Percentiles rank a stretch among this genome's conserved stretches.
Conservation (phyloP, 2,113 vertebrate species). For the Pachypanchax playfairii region DNA sequence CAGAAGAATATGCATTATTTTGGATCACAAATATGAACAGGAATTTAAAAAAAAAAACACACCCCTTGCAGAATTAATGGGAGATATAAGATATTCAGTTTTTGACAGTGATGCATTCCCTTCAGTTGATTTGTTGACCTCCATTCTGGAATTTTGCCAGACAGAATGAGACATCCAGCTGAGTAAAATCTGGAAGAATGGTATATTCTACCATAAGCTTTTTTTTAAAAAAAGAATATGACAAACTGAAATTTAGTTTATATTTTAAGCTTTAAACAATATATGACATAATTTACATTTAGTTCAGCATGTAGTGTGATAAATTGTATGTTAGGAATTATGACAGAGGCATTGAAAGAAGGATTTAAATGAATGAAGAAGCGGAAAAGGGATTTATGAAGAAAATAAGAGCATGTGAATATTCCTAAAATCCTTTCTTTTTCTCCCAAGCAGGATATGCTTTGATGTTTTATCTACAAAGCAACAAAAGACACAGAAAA, state of each 20-base stretch:
- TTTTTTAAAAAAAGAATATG: neutral
- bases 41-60: neutral
- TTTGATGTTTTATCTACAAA: conserved; percentile 79
- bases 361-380: conserved; percentile 55
- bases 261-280: neutral
- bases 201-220: neutral
- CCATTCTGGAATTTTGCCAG: neutral
- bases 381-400: conserved; percentile 55
- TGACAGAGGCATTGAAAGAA: conserved; percentile 26
- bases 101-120: neutral
- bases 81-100: neutral
- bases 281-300: conserved; percentile 37
- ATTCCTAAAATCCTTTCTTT: conserved; percentile 71
- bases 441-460: conserved; percentile 65
- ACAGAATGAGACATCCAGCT: neutral
- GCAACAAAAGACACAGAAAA: conserved; percentile 64
- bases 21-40: neutral
- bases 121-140: neutral
- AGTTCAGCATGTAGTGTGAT: conserved; percentile 21
- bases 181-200: neutral
- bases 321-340: conserved; percentile 26
- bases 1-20: no score
- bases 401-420: conserved; percentile 64
- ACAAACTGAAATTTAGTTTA: no score
- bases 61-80: neutral